Evolutionary conservation across 2,797 vertebrate genomes (phyloP).

Genomic region (Gambusia yucatana): DNA sequence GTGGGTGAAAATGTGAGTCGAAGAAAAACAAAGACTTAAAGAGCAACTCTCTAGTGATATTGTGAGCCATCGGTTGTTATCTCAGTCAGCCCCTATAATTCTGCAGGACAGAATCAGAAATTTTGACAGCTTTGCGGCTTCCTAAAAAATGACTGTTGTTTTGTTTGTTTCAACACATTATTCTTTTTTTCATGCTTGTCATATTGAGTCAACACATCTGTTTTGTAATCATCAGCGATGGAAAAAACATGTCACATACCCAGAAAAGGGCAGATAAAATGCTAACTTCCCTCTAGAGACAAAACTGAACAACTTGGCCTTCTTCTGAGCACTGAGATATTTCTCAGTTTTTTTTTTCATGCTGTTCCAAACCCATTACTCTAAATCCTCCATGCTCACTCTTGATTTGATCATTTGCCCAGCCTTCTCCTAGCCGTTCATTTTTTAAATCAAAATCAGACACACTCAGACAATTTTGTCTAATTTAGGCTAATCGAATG

Average conservation of each 20-base stretch:
- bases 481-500: conserved; percentile 16
- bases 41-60: conserved; percentile 30
- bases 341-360: conserved; percentile 33
- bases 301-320: conserved; percentile 28
- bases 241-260: conserved; percentile 31
- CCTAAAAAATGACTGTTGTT: conserved; percentile 19
- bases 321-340: conserved; percentile 29
- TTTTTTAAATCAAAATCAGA: conserved; percentile 49
- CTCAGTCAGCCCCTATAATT: conserved; percentile 33
- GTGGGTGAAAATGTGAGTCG: conserved; percentile 4
- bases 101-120: conserved; percentile 29
- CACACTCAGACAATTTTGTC: conserved; percentile 36
- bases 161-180: conserved; percentile 28
- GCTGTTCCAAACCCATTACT: conserved; percentile 30
- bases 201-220: conserved; percentile 34
- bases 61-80: conserved; percentile 30
- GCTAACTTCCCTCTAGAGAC: conserved; percentile 31
- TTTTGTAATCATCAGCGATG: conserved; percentile 27
- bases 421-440: conserved; percentile 34
- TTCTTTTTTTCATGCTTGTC: conserved; percentile 32
- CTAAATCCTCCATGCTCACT: conserved; percentile 31
- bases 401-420: conserved; percentile 38
- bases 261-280: conserved; percentile 31
- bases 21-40: conserved; percentile 18
- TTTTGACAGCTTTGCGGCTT: conserved; percentile 30